phyloP scores from a whole-genome alignment of 2,888 invertebrate species.

The Cetonia aurata region DNA sequence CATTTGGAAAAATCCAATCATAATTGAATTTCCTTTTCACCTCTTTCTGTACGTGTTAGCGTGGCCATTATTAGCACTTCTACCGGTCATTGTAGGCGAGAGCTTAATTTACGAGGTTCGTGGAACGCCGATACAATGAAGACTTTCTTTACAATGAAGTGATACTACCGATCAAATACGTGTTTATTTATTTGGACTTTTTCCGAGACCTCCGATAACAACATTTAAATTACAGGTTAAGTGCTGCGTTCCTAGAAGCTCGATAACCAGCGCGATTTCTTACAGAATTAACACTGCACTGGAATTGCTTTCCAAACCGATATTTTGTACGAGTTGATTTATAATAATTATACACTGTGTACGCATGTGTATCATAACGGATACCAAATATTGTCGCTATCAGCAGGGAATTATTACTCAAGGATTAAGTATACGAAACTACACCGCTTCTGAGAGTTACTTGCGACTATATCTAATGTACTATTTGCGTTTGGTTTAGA shows the following conservation, averaged over 20 bases:
- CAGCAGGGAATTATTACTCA: conserved; percentile 14
- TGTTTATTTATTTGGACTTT: conserved; percentile 39
- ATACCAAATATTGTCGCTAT: conserved; percentile 1
- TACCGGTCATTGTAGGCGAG: conserved; percentile 22
- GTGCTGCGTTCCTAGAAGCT: conserved; percentile 21
- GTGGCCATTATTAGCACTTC: conserved; percentile 41
- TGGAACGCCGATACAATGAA: conserved; percentile 43
- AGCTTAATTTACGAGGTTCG: conserved; percentile 44
- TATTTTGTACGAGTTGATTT: conserved; percentile 23
- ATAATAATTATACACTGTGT: conserved; percentile 16
- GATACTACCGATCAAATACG: conserved; percentile 32
- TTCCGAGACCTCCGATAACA: conserved; percentile 12
- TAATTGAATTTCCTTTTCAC: conserved; percentile 43
- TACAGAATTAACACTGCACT: conserved; percentile 26
- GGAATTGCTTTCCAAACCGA: not conserved
- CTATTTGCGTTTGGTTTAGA: too few species aligned
- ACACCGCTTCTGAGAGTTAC: not conserved
- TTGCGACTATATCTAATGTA: too few species aligned
- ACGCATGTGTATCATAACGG: conserved; percentile 1
- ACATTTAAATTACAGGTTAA: conserved; percentile 38
- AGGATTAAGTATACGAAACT: conserved; percentile 1
- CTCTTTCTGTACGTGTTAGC: conserved; percentile 31
- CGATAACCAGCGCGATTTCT: conserved; percentile 22
- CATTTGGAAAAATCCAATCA: conserved; percentile 38
- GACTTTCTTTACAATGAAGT: conserved; percentile 9